Evolutionary conservation across 1,140 invertebrate species (phyloP).

Genomic region (Meloidogyne chitwoodi): DNA sequence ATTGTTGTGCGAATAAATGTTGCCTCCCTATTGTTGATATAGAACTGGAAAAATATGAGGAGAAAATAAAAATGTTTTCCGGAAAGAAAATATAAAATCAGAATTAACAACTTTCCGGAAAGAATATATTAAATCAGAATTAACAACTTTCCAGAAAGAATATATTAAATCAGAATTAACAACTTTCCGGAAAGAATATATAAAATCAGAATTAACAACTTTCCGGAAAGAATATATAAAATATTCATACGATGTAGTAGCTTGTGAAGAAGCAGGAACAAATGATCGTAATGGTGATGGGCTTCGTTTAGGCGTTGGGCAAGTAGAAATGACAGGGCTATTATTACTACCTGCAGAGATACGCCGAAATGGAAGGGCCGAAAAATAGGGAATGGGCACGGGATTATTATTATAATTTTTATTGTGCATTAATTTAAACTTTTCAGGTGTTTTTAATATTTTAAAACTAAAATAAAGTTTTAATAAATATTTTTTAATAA

Average conservation of each 20-base stretch:
- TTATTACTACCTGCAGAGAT: neutral
- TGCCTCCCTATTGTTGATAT: neutral
- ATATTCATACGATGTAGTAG: neutral
- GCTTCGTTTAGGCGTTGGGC: neutral
- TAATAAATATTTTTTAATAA: no score
- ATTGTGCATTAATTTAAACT: neutral
- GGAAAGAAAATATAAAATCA: neutral
- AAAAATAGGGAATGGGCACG: neutral
- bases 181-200: no score
- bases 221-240: no score
- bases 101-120: no score
- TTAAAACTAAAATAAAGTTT: neutral
- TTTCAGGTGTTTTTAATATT: neutral
- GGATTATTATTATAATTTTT: neutral
- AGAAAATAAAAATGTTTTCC: neutral
- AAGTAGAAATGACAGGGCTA: neutral
- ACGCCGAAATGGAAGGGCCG: neutral
- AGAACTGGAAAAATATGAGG: neutral
- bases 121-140: no score
- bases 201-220: no score
- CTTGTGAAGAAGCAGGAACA: neutral
- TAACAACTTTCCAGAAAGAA: no score
- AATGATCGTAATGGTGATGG: neutral
- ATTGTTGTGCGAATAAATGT: neutral
- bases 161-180: no score